These are phyloP conservation scores for Agonum fuliginosum DNA, from an alignment of 2,888 invertebrate genomes.

Conservation along the genomic window DNA sequence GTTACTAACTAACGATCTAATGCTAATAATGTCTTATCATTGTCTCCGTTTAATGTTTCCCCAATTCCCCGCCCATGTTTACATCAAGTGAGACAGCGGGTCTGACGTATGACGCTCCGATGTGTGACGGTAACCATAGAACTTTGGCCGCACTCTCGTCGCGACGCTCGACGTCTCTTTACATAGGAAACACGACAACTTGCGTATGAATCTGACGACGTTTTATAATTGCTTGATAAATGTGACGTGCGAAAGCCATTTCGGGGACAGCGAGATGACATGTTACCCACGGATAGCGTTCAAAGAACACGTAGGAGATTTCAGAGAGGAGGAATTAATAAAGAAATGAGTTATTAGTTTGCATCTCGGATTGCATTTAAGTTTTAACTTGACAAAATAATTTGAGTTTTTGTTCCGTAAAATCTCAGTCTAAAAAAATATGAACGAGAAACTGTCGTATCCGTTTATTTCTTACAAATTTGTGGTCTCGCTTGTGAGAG, in stretches of 20 bases:
- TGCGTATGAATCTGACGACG: constrained; percentile 27
- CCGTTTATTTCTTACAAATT: too few species aligned
- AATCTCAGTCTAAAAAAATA: background rate
- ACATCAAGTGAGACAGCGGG: background rate
- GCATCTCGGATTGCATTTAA: too few species aligned
- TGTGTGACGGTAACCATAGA: background rate
- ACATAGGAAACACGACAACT: constrained; percentile 13
- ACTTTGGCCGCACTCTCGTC: constrained; percentile 31
- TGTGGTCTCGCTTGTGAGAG: too few species aligned
- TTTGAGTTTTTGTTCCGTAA: too few species aligned
- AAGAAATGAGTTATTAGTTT: too few species aligned
- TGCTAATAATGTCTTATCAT: too few species aligned
- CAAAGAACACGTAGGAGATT: background rate
- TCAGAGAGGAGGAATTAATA: too few species aligned
- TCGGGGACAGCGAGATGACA: constrained; percentile 25
- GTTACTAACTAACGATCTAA: too few species aligned
- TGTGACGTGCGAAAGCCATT: constrained; percentile 48
- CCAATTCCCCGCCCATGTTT: too few species aligned
- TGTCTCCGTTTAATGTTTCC: too few species aligned
- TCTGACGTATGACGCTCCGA: constrained; percentile 12
- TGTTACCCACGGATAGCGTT: constrained; percentile 3
- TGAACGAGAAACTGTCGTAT: too few species aligned
- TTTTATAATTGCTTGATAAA: constrained; percentile 53
- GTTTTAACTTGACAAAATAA: too few species aligned
- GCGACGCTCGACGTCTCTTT: background rate